Evolutionary conservation across 2,113 vertebrate genomes (phyloP).

Genomic region (Hucho hucho): DNA sequence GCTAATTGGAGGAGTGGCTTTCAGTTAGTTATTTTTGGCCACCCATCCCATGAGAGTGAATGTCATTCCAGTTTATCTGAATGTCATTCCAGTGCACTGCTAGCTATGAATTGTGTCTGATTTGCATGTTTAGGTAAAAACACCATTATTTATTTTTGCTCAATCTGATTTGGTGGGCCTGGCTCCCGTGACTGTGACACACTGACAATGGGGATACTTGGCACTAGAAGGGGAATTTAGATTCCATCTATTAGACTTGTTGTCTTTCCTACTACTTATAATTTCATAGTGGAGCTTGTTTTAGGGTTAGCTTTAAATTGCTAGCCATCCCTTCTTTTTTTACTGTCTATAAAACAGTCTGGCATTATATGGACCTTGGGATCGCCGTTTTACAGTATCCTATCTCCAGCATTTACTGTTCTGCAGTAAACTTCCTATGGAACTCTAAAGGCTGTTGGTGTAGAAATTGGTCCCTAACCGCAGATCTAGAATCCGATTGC

Average conservation of each 20-base stretch:
- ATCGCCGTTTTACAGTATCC: constrained; percentile 28
- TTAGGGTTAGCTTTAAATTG: constrained; percentile 10
- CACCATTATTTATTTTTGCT: no score
- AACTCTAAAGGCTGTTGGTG: constrained; percentile 11
- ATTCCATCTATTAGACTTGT: no score
- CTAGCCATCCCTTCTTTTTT: constrained; percentile 10
- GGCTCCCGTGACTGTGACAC: background rate
- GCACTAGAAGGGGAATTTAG: background rate
- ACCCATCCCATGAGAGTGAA: no score
- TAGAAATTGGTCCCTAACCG: background rate
- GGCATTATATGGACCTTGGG: constrained; percentile 21
- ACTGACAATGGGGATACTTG: background rate
- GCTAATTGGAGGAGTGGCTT: no score
- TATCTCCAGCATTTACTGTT: constrained; percentile 19
- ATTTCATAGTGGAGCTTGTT: background rate
- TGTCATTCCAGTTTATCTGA: no score
- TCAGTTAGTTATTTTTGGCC: no score
- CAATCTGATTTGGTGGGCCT: no score
- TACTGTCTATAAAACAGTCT: constrained; percentile 22
- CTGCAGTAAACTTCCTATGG: constrained; percentile 3
- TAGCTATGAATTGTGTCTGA: no score
- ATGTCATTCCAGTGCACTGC: no score
- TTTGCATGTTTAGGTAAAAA: no score
- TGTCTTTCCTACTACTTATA: background rate
- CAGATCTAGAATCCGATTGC: background rate